These are phyloP conservation scores for Nomada fucata DNA, from an alignment of 2,888 invertebrate genomes.

Conservation along the genomic window DNA sequence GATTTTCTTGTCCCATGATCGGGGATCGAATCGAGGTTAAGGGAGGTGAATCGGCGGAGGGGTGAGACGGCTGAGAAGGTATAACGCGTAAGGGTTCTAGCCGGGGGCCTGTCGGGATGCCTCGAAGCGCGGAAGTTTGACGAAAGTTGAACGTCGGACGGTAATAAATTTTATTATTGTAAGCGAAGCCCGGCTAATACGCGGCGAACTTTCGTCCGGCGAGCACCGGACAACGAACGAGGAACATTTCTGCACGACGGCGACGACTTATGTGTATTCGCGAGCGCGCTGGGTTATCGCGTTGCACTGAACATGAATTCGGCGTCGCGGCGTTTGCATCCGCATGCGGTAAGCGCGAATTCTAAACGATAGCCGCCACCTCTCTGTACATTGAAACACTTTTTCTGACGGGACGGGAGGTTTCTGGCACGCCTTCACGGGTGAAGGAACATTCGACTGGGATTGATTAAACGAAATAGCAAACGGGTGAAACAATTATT, in stretches of 20 bases:
- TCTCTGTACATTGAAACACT: too few species aligned
- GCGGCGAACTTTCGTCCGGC: conserved; percentile 47
- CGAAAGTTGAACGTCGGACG: conserved; percentile 53
- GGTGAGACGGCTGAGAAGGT: not conserved
- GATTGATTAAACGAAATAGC: too few species aligned
- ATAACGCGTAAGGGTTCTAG: conserved; percentile 21
- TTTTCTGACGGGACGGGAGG: too few species aligned
- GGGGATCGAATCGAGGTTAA: conserved; percentile 23
- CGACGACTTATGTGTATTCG: conserved; percentile 38
- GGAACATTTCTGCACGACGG: conserved; percentile 39
- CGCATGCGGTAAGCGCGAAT: not conserved
- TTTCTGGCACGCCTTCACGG: too few species aligned
- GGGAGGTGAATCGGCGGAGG: conserved; percentile 32
- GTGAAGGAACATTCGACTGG: too few species aligned
- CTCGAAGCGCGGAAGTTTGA: conserved; percentile 62
- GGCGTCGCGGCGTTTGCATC: not conserved
- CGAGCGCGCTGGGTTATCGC: too few species aligned
- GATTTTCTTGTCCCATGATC: conserved; percentile 12
- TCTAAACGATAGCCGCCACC: too few species aligned
- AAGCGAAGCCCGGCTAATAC: conserved; percentile 67
- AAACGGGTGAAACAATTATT: too few species aligned
- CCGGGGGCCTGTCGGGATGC: conserved; percentile 13
- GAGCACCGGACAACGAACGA: conserved; percentile 49
- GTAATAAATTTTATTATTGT: conserved; percentile 76
- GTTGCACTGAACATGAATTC: conserved; percentile 43